Percentiles rank a stretch among this genome's conserved stretches.
These are phyloP conservation scores for Vulpes vulpes DNA, from an alignment of 2,113 vertebrate species.

Conservation along the genomic window DNA sequence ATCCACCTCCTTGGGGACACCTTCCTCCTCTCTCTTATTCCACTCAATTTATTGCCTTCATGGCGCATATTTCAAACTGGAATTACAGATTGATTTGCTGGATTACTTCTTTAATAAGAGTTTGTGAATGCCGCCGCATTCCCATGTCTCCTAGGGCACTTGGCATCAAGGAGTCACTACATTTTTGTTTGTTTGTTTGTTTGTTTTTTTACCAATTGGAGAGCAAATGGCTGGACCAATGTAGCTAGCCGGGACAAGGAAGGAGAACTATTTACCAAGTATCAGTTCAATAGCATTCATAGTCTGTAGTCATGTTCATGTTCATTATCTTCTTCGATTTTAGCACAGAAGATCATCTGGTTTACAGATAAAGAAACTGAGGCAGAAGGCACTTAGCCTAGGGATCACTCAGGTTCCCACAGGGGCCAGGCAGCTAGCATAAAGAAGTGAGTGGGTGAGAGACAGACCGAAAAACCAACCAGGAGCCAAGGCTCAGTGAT, in stretches of 20 bases:
- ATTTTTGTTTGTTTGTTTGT: background rate
- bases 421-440: background rate
- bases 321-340: background rate
- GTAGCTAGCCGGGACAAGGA: background rate
- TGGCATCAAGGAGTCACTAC: background rate
- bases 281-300: background rate
- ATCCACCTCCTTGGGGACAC: background rate
- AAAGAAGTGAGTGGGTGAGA: background rate
- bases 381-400: background rate
- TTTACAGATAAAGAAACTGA: background rate
- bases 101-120: background rate
- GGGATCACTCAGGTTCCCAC: background rate
- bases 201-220: background rate
- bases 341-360: background rate
- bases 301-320: background rate
- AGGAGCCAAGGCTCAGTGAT: background rate
- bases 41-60: background rate
- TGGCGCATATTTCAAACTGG: background rate
- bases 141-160: background rate
- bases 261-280: background rate
- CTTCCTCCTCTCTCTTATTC: background rate
- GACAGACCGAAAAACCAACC: background rate
- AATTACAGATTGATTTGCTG: background rate
- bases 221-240: background rate
- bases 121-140: fast-evolving